Conservation (phyloP, 2,797 vertebrate genomes). For the Numenius phaeopus region DNA sequence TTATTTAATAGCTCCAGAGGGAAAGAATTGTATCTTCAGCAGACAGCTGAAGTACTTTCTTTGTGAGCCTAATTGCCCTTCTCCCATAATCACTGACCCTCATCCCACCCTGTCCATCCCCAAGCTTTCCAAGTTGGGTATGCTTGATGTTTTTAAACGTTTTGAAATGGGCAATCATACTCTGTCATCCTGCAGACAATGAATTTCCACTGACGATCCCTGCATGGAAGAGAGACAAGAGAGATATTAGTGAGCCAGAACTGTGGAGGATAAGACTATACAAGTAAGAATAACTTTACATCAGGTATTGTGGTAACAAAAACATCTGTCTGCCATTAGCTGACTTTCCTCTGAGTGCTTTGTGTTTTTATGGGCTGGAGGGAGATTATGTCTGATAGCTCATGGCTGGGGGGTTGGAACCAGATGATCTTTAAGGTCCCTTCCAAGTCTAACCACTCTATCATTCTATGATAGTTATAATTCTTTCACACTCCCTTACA, state of each 20-base stretch:
- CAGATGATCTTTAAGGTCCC: not conserved
- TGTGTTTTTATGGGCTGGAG: not conserved
- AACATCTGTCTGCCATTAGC: not conserved
- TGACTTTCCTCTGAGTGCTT: not conserved
- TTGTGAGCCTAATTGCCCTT: not conserved
- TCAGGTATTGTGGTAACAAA: not conserved
- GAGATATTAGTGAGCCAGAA: not conserved
- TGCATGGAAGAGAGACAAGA: slow-evolving; percentile 73
- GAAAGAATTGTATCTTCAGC: not conserved
- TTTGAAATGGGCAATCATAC: slow-evolving; percentile 93
- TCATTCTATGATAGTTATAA: not conserved
- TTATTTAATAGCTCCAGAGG: not conserved
- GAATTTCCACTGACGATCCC: slow-evolving; percentile 99
- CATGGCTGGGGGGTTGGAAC: not conserved
- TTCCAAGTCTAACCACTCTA: not conserved
- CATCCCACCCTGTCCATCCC: not conserved
- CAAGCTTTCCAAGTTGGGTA: not conserved
- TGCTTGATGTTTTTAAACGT: slow-evolving; percentile 80
- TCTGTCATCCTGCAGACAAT: slow-evolving; percentile 96
- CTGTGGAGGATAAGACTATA: not conserved
- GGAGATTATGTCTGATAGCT: not conserved
- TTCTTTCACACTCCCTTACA: not conserved
- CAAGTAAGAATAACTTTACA: not conserved
- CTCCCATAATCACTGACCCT: not conserved
- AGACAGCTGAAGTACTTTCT: not conserved